Conservation (phyloP, 2,888 invertebrate genomes). For the Eupithecia subfuscata region DNA sequence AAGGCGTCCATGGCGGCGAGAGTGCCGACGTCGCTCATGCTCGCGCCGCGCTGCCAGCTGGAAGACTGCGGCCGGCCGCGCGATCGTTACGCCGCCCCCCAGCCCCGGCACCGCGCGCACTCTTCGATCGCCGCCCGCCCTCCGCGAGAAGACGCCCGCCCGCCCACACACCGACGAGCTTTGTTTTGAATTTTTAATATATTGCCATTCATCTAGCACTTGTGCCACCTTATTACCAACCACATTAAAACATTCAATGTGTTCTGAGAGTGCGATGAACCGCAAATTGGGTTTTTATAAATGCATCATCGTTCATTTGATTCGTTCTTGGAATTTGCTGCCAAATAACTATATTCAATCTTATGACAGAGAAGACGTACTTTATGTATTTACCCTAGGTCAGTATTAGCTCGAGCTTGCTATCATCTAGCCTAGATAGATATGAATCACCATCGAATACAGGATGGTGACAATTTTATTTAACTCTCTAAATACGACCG, state of each 20-base stretch:
- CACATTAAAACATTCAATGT: conserved; percentile 57
- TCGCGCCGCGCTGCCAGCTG: conserved; percentile 80
- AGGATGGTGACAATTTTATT: neutral
- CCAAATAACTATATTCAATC: neutral
- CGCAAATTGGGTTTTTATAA: conserved; percentile 33
- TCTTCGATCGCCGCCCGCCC: conserved; percentile 81
- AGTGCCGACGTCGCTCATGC: conserved; percentile 83
- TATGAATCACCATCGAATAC: neutral
- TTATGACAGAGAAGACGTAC: neutral
- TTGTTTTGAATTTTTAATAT: conserved; percentile 83
- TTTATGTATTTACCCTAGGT: conserved; percentile 3
- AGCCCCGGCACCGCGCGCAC: conserved; percentile 75
- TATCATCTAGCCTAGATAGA: neutral
- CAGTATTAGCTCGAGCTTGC: neutral
- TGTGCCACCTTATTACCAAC: conserved; percentile 53
- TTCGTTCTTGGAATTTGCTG: neutral
- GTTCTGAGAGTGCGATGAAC: conserved; percentile 43
- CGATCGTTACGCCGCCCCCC: conserved; percentile 71
- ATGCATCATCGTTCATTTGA: conserved; percentile 10
- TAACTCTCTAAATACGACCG: neutral
- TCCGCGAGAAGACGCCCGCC: conserved; percentile 70
- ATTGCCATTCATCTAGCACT: conserved; percentile 76
- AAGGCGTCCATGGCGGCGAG: conserved; percentile 83
- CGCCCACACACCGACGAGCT: conserved; percentile 75
- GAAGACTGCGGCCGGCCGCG: conserved; percentile 78